Conservation (phyloP, 2,888 invertebrate genomes). For the Zaprionus obscuricornis region DNA sequence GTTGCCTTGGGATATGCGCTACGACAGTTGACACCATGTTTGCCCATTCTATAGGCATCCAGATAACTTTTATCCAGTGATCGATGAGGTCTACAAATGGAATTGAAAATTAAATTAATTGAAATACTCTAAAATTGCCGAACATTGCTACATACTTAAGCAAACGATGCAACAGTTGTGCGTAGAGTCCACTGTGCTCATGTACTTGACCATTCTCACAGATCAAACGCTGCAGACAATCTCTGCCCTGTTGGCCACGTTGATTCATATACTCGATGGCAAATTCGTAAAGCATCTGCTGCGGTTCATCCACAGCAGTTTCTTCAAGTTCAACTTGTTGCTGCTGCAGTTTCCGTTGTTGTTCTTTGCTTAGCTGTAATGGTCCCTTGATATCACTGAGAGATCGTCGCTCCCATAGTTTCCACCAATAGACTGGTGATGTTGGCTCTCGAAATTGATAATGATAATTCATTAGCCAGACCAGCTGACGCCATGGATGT, state of each 20-base stretch:
- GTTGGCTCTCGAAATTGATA: slow-evolving; percentile 71
- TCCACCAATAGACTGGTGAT: slow-evolving; percentile 73
- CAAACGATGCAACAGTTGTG: slow-evolving; percentile 66
- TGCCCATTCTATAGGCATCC: slow-evolving; percentile 66
- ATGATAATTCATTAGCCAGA: slow-evolving; percentile 68
- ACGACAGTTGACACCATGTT: slow-evolving; percentile 60
- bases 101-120: not conserved
- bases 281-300: slow-evolving; percentile 57
- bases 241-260: slow-evolving; percentile 56
- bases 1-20: slow-evolving; percentile 47
- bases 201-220: slow-evolving; percentile 78
- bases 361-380: slow-evolving; percentile 7
- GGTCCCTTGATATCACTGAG: slow-evolving; percentile 46
- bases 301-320: slow-evolving; percentile 55
- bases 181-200: slow-evolving; percentile 64
- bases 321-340: not conserved
- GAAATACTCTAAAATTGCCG: not conserved
- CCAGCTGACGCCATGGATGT: slow-evolving; percentile 69
- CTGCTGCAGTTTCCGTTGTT: not conserved
- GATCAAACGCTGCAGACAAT: slow-evolving; percentile 66
- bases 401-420: slow-evolving; percentile 50
- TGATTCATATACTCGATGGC: slow-evolving; percentile 65
- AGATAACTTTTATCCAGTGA: slow-evolving; percentile 48
- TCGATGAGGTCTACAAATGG: slow-evolving; percentile 57
- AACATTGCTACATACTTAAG: slow-evolving; percentile 55